Percentiles rank a stretch among this genome's conserved stretches.
Evolutionary conservation across 1,140 invertebrate species (phyloP).

Genomic region (Zaprionus tsacasi): DNA sequence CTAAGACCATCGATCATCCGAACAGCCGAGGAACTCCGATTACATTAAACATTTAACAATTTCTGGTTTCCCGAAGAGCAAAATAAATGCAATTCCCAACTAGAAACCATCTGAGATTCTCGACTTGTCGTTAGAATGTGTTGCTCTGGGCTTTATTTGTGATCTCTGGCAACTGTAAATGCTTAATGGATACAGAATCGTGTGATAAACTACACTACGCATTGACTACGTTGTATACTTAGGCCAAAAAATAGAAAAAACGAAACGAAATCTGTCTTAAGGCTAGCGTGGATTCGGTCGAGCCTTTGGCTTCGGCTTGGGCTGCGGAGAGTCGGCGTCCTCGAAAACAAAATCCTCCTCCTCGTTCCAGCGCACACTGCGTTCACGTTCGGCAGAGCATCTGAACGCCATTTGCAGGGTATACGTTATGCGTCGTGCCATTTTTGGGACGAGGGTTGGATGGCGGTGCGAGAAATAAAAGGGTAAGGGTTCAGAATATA

Average conservation of each 20-base stretch:
- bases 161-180: conserved; percentile 49
- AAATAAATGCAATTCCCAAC: neutral
- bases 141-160: conserved; percentile 44
- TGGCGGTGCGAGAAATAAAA: conserved; percentile 61
- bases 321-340: conserved; percentile 64
- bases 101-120: neutral
- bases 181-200: conserved; percentile 42
- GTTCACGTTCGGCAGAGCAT: conserved; percentile 42
- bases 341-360: conserved; percentile 76
- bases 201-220: conserved; percentile 13
- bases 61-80: neutral
- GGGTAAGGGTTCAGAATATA: conserved; percentile 72
- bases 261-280: conserved; percentile 42
- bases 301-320: conserved; percentile 46
- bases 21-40: conserved; percentile 45
- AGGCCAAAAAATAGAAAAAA: conserved; percentile 50
- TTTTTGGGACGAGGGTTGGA: conserved; percentile 21
- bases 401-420: conserved; percentile 18
- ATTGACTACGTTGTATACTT: conserved; percentile 44
- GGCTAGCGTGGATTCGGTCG: neutral
- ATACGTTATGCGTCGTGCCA: conserved; percentile 9
- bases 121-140: neutral
- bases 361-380: conserved; percentile 73
- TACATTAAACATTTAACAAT: neutral
- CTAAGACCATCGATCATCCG: conserved; percentile 3